phyloP scores from a whole-genome alignment of 2,113 vertebrate species.

The Petrocephalus microphthalmus region DNA sequence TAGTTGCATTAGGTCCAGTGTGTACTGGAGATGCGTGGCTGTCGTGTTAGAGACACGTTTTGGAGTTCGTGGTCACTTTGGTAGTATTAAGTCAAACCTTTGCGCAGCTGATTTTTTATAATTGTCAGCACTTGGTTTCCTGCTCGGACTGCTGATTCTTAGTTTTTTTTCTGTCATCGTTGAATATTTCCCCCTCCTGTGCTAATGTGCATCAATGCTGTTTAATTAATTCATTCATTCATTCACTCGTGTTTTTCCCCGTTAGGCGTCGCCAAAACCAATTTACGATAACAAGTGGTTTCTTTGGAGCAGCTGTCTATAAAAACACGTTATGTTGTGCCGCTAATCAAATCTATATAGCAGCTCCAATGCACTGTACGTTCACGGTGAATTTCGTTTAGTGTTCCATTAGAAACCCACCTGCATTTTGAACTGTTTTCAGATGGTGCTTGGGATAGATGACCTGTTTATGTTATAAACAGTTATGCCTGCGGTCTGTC shows the following conservation, averaged over 20 bases:
- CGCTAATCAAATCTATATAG: background rate
- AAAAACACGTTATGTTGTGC: background rate
- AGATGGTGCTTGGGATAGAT: background rate
- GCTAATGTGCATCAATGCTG: background rate
- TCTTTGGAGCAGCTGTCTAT: background rate
- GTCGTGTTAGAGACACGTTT: background rate
- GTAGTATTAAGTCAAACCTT: background rate
- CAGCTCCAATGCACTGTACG: background rate
- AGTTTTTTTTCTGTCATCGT: background rate
- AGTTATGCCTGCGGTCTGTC: background rate
- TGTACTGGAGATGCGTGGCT: background rate
- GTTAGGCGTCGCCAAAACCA: background rate
- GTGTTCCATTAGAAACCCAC: background rate
- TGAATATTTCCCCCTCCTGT: background rate
- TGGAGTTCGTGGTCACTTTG: background rate
- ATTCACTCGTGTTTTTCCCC: background rate
- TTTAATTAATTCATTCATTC: background rate
- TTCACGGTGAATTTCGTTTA: background rate
- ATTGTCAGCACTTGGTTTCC: background rate
- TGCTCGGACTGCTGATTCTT: background rate
- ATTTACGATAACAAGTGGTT: conserved; percentile 1
- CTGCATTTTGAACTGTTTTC: background rate
- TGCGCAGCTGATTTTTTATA: background rate
- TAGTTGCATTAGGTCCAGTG: background rate
- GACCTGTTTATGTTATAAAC: background rate